Evolutionary conservation across 64 coral and sea anemone genomes (phyloP), one percentile per base, ranked within the genome.

Genomic region (Montipora sp.): DNA sequence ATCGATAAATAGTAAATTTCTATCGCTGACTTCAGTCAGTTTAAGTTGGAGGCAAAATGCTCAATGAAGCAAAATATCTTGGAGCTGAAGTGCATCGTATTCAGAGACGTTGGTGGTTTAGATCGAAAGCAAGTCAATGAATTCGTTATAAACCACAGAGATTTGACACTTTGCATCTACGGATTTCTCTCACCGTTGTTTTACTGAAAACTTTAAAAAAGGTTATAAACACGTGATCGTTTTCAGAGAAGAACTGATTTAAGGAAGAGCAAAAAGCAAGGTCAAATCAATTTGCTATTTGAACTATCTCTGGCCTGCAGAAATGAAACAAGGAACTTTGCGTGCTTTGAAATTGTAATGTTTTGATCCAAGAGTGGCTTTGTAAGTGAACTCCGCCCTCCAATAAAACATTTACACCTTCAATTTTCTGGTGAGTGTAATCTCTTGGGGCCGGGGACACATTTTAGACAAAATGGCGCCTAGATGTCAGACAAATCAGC

Each of bases 381-480:
- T 49, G 50, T 18, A 85, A 85, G 45, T 46, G 15, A 85, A 51
- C 82, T 72, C 82, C 82, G 82, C 82, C 82, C 65, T 16, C 82
- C 49, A 16, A 47, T 85, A 70, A 85, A 85, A 85, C 16, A 85
- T 85, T 85, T 85, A 85, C 82, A 85, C 82, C 65, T 66, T 85
- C 43, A n/a, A 85, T 48, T 85, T 46, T 72, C n/a, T 13, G 22
- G 65, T 23, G 82, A 72, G 65, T 51, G 44, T 85, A 85, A 85
- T 85, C 82, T 85, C 82, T 48, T 49, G 63, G 82, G 61, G 67
- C 63, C 70, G 47, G 21, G 60, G 10, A 70, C 63, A 65, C 67
- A 49, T 6, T 85, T 84, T 66, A 85, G 82, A 85, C 82, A 85
- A 85, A 82, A 85, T 85, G 82, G 82, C 82, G 82, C 82, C 82